These are phyloP conservation scores for Eupithecia vulgata DNA, from an alignment of 2,888 invertebrate species.

Conservation along the genomic window DNA sequence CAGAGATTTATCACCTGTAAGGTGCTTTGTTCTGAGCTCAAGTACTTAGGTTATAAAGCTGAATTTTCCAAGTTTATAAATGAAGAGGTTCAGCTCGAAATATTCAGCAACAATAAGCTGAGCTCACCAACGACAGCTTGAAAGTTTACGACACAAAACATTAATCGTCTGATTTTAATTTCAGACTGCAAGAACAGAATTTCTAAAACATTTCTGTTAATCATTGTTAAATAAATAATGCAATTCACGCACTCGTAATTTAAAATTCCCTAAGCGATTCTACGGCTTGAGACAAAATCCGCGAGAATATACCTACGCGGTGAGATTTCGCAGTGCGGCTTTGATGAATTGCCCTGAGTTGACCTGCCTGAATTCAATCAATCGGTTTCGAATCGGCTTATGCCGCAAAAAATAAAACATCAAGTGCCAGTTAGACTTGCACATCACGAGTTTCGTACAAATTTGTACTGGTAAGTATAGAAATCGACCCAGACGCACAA, in stretches of 20 bases:
- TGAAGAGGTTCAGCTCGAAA: background rate
- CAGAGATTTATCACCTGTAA: conserved; percentile 40
- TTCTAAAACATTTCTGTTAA: background rate
- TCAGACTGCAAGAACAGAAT: background rate
- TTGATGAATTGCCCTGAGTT: background rate
- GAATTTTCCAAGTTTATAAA: background rate
- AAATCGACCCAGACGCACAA: too few species aligned
- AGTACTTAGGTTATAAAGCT: background rate
- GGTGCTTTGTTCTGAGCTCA: conserved; percentile 13
- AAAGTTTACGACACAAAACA: background rate
- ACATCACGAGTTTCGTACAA: too few species aligned
- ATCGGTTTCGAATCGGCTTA: background rate
- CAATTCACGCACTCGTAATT: background rate
- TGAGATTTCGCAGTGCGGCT: background rate
- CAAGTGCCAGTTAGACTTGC: too few species aligned
- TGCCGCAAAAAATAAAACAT: too few species aligned
- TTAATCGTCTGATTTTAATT: background rate
- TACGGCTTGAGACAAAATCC: background rate
- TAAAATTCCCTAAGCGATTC: background rate
- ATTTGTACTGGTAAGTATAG: too few species aligned
- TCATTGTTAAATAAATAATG: background rate
- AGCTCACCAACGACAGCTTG: background rate
- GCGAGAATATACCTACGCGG: background rate
- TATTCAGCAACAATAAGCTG: background rate
- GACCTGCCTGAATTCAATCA: background rate